Evolutionary conservation across 1,140 invertebrate species (phyloP).

Genomic region (Caenorhabditis brenneri): DNA sequence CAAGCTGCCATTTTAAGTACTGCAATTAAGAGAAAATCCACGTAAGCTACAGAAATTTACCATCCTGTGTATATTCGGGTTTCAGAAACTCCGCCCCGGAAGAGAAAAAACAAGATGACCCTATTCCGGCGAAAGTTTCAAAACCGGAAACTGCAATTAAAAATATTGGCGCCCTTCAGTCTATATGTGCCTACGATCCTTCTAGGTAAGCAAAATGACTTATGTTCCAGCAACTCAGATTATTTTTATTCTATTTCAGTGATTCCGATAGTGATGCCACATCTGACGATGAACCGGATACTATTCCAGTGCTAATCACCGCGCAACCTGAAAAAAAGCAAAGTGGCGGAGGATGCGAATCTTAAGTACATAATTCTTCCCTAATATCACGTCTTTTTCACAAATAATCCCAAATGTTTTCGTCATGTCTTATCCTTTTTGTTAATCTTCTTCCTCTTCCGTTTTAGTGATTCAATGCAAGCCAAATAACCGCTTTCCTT

Average conservation of each 20-base stretch:
- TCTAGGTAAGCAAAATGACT: not conserved
- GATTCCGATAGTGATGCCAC: slow-evolving; percentile 21
- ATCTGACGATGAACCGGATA: not conserved
- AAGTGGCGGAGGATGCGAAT: not conserved
- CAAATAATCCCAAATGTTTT: no score
- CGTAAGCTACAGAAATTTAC: not conserved
- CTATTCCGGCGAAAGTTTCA: not conserved
- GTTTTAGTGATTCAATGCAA: not conserved
- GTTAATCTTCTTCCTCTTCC: no score
- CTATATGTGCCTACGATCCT: slow-evolving; percentile 9
- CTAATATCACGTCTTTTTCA: no score
- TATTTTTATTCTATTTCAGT: not conserved
- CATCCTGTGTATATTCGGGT: not conserved
- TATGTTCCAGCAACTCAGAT: not conserved
- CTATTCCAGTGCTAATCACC: not conserved
- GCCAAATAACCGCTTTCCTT: not conserved
- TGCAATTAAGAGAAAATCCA: slow-evolving; percentile 54
- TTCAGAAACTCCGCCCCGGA: not conserved
- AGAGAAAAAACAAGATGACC: not conserved
- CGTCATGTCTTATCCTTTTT: no score
- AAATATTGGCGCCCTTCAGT: not conserved
- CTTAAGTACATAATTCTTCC: not conserved
- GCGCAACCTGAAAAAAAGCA: not conserved
- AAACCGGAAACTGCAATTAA: not conserved
- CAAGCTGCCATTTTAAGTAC: slow-evolving; percentile 53